Conservation (phyloP, 2,797 vertebrate species). For the Spheniscus humboldti region DNA sequence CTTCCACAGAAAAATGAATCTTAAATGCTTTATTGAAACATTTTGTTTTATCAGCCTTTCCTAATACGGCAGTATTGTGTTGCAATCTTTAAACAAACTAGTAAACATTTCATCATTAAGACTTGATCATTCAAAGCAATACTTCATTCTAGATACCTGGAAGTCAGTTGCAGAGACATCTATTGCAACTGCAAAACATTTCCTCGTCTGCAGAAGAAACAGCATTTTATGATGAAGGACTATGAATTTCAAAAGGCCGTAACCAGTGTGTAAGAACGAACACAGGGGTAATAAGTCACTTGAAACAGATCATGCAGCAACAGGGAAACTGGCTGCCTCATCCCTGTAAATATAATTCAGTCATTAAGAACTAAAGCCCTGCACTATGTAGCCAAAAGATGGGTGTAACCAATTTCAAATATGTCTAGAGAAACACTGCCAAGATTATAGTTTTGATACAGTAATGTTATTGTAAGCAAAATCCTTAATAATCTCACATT, state of each 20-base stretch:
- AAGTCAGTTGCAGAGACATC: neutral
- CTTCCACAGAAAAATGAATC: neutral
- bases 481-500: neutral
- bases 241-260: neutral
- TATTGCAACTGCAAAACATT: neutral
- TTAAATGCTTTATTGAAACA: neutral
- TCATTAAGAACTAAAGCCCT: neutral
- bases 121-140: neutral
- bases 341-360: neutral
- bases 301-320: slow-evolving; percentile 23
- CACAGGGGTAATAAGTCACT: neutral
- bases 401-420: slow-evolving; percentile 35
- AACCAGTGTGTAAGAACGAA: neutral
- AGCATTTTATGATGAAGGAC: neutral
- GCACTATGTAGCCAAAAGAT: slow-evolving; percentile 1
- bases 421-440: neutral
- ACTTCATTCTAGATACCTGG: neutral
- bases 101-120: neutral
- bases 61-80: neutral
- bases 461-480: neutral
- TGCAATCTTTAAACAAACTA: neutral
- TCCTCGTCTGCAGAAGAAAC: neutral
- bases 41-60: neutral
- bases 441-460: neutral
- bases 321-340: neutral